A percentile compares a stretch with the other conserved stretches of the same genome.
Conservation (phyloP, 1,140 invertebrate species). For the Propsilocerus akamusi region DNA sequence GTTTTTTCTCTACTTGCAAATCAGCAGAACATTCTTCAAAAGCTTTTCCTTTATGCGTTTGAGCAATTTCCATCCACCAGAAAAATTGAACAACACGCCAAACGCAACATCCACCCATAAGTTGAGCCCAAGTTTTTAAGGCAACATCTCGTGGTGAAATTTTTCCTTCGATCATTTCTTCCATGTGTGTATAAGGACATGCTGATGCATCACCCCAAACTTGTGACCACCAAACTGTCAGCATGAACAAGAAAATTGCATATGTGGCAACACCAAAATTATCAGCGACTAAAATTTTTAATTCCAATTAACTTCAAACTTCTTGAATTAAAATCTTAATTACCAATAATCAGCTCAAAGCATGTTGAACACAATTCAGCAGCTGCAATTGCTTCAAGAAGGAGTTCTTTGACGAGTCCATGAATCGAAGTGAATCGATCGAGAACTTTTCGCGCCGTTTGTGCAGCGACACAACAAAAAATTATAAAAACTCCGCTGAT, state of each 20-base stretch:
- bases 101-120: constrained; percentile 49
- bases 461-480: constrained; percentile 41
- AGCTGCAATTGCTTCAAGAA: constrained; percentile 53
- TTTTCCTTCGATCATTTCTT: constrained; percentile 51
- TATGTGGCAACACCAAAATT: constrained; percentile 64
- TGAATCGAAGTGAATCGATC: constrained; percentile 30
- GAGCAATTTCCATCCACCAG: constrained; percentile 56
- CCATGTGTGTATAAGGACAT: constrained; percentile 63
- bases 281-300: constrained; percentile 46
- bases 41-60: constrained; percentile 52
- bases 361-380: constrained; percentile 63
- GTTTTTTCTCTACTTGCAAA: constrained; percentile 53
- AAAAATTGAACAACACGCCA: constrained; percentile 61
- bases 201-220: constrained; percentile 64
- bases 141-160: constrained; percentile 31
- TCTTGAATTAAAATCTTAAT: constrained; percentile 13
- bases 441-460: constrained; percentile 35
- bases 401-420: constrained; percentile 32
- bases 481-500: constrained; percentile 45
- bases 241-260: constrained; percentile 49
- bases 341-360: constrained; percentile 67
- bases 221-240: constrained; percentile 63
- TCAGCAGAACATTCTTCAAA: constrained; percentile 59
- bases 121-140: constrained; percentile 47
- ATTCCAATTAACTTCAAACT: neutral